phyloP scores from a whole-genome alignment of 1,140 invertebrate species.

The Eueides isabella region DNA sequence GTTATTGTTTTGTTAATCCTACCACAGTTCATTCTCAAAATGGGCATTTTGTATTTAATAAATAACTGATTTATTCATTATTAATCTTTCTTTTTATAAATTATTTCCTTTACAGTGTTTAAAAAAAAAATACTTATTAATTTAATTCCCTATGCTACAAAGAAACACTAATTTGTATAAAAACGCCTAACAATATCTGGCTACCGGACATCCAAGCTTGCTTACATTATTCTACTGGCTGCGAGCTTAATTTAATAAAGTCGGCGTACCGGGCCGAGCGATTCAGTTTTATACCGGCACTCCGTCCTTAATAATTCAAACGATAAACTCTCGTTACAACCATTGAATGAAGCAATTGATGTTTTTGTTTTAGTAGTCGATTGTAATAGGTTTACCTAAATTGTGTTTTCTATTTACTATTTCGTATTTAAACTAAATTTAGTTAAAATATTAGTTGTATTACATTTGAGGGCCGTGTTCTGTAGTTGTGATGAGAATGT shows the following conservation, averaged over 20 bases:
- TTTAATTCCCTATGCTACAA: no score
- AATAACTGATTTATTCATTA: background rate
- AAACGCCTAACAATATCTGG: background rate
- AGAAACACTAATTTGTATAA: background rate
- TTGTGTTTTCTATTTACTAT: background rate
- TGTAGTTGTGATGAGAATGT: no score
- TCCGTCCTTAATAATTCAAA: background rate
- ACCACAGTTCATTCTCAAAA: no score
- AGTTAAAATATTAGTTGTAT: no score
- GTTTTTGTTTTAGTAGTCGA: background rate
- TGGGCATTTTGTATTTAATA: no score
- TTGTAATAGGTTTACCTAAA: background rate
- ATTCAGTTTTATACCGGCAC: background rate
- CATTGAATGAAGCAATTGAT: background rate
- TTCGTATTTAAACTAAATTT: no score
- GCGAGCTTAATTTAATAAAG: conserved; percentile 10
- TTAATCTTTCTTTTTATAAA: background rate
- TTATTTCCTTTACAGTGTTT: no score
- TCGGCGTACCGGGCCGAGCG: background rate
- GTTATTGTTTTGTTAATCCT: no score
- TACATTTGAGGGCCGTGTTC: no score
- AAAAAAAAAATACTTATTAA: no score
- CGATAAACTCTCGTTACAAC: background rate
- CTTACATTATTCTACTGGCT: conserved; percentile 6
- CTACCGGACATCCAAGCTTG: conserved; percentile 9